These are phyloP conservation scores for Synanthedon vespiformis DNA, from an alignment of 2,888 invertebrate genomes.

Conservation along the genomic window DNA sequence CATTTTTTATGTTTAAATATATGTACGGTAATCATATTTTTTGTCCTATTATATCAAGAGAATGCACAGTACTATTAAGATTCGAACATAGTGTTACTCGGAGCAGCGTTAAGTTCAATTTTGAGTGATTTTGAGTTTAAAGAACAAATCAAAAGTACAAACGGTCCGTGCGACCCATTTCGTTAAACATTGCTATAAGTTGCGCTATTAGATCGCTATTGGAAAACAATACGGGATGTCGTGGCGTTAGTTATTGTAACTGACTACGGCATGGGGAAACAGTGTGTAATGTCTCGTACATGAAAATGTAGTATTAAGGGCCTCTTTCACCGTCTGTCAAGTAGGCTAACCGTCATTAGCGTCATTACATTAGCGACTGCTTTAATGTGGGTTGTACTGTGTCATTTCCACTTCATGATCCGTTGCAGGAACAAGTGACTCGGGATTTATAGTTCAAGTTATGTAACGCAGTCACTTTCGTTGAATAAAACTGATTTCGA, in stretches of 20 bases:
- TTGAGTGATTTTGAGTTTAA: too few species aligned
- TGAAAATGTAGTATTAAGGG: too few species aligned
- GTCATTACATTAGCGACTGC: background rate
- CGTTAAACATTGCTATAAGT: background rate
- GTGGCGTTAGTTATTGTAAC: background rate
- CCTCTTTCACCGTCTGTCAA: too few species aligned
- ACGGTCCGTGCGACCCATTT: background rate
- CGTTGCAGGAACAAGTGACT: background rate
- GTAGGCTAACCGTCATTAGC: too few species aligned
- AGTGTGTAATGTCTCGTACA: background rate
- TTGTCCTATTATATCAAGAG: too few species aligned
- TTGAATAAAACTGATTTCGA: background rate
- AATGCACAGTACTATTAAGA: too few species aligned
- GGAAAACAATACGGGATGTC: conserved; percentile 10
- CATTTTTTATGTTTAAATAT: too few species aligned
- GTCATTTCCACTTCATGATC: conserved; percentile 2
- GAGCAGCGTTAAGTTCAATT: too few species aligned
- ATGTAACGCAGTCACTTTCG: background rate
- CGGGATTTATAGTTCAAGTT: background rate
- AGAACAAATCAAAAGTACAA: background rate
- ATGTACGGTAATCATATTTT: too few species aligned
- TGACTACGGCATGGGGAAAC: background rate
- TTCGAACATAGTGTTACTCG: too few species aligned
- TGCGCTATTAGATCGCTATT: conserved; percentile 4
- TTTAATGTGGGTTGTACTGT: background rate